Evolutionary conservation across 2,888 invertebrate species (phyloP).

Genomic region (Drosophila nigricruria): DNA sequence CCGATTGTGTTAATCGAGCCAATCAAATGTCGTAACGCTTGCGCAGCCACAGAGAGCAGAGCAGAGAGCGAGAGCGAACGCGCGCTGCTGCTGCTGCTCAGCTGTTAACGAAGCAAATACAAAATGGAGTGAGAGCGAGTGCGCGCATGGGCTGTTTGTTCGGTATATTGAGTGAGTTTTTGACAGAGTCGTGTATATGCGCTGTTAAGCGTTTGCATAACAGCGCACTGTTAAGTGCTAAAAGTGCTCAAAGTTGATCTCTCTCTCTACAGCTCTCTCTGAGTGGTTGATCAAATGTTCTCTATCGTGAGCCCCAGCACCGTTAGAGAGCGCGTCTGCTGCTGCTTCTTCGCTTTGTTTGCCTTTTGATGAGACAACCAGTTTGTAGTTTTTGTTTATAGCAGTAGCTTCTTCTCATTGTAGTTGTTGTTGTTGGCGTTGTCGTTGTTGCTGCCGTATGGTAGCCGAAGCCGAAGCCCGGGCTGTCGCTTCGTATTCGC

Average conservation of each 20-base stretch:
- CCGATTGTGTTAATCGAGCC: constrained; percentile 83
- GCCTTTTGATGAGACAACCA: constrained; percentile 73
- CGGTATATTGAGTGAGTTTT: constrained; percentile 23
- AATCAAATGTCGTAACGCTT: constrained; percentile 79
- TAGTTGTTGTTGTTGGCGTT: constrained; percentile 32
- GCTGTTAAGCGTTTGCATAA: constrained; percentile 45
- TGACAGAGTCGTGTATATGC: neutral
- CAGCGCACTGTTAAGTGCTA: constrained; percentile 43
- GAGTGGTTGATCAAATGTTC: constrained; percentile 21
- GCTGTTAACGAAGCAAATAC: constrained; percentile 46
- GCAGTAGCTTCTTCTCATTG: constrained; percentile 69
- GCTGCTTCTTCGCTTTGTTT: constrained; percentile 60
- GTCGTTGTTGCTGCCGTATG: constrained; percentile 48
- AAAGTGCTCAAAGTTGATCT: constrained; percentile 58
- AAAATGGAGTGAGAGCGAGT: constrained; percentile 61
- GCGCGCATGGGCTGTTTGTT: constrained; percentile 26
- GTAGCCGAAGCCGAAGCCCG: constrained; percentile 63
- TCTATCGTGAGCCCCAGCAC: constrained; percentile 48
- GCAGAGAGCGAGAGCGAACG: constrained; percentile 22
- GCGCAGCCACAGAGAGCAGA: constrained; percentile 28
- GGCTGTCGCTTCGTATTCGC: constrained; percentile 60
- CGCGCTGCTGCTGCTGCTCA: constrained; percentile 15
- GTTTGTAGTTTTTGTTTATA: constrained; percentile 74
- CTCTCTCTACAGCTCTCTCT: constrained; percentile 6
- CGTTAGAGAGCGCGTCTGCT: constrained; percentile 70